Conservation (phyloP, 2,113 vertebrate species). For the Neolamprologus falcicula region DNA sequence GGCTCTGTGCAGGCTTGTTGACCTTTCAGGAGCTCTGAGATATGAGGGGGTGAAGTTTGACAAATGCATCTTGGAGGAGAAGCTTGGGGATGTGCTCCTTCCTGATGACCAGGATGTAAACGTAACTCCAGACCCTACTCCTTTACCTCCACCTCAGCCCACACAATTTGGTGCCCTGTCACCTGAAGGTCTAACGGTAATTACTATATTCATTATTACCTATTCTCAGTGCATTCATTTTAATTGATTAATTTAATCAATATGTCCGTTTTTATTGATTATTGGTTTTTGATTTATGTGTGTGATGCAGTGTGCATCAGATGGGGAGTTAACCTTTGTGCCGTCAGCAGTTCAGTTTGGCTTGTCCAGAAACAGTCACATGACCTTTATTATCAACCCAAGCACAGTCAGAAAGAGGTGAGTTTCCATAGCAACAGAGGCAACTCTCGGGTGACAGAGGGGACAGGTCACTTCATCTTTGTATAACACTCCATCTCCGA, state of each 20-base stretch:
- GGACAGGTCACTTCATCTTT: background rate
- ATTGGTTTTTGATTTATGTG: background rate
- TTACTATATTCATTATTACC: background rate
- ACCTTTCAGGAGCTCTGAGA: slow-evolving; percentile 78
- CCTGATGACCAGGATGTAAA: slow-evolving; percentile 59
- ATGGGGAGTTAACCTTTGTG: slow-evolving; percentile 52
- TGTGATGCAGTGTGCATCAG: slow-evolving; percentile 59
- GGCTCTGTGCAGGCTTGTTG: slow-evolving; percentile 72
- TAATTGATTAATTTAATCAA: background rate
- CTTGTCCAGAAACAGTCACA: slow-evolving; percentile 79
- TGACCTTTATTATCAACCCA: slow-evolving; percentile 78
- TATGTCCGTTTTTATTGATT: background rate
- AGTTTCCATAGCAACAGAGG: background rate
- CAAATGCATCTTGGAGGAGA: slow-evolving; percentile 78
- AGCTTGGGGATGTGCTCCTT: slow-evolving; percentile 27
- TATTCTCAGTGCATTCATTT: background rate
- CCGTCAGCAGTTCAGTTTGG: slow-evolving; percentile 80
- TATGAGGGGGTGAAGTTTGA: slow-evolving; percentile 79
- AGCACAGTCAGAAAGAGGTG: slow-evolving; percentile 78
- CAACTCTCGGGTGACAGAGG: accelerated
- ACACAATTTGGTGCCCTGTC: slow-evolving; percentile 29
- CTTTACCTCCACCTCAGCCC: slow-evolving; percentile 21
- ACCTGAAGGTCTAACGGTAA: slow-evolving; percentile 40
- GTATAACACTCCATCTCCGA: background rate
- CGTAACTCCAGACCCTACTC: slow-evolving; percentile 59